A percentile compares a stretch with the other conserved stretches of the same genome.
phyloP scores from a whole-genome alignment of 2,797 vertebrate genomes.

The Limosa lapponica region DNA sequence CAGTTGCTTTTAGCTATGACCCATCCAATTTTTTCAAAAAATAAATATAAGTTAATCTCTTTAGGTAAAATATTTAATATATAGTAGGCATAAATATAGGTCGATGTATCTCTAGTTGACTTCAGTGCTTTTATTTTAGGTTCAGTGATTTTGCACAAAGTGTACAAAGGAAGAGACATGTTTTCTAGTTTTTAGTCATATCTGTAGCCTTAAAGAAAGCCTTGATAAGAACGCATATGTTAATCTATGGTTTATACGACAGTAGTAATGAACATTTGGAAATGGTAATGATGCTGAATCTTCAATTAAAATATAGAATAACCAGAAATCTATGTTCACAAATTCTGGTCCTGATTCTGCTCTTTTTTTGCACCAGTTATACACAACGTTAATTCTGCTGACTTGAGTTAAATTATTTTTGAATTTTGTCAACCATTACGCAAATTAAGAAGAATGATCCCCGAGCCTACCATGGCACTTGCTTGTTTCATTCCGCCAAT shows the following conservation, averaged over 20 bases:
- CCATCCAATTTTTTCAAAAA: not conserved
- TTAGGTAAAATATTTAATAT: conserved; percentile 45
- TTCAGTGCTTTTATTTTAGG: conserved; percentile 13
- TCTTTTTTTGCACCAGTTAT: not conserved
- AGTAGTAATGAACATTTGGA: not conserved
- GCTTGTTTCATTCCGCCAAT: not conserved
- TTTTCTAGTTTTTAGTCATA: not conserved
- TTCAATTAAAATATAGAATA: not conserved
- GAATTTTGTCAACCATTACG: not conserved
- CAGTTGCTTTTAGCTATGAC: not conserved
- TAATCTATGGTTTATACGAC: not conserved
- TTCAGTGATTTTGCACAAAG: not conserved
- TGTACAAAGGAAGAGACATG: not conserved
- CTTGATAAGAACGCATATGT: not conserved
- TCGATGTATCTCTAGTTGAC: not conserved
- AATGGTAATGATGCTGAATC: not conserved
- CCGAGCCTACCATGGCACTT: not conserved
- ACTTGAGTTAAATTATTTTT: not conserved
- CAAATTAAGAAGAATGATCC: not conserved
- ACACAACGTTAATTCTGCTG: not conserved
- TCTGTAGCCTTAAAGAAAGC: not conserved
- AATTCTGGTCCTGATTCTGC: conserved; percentile 24
- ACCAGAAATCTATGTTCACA: not conserved
- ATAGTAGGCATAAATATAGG: conserved; percentile 41
- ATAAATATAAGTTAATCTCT: conserved; percentile 48